A percentile compares a stretch with the other conserved stretches of the same genome.
These are phyloP conservation scores for Papilio glaucus DNA, from an alignment of 1,140 invertebrate species.

Conservation along the genomic window DNA sequence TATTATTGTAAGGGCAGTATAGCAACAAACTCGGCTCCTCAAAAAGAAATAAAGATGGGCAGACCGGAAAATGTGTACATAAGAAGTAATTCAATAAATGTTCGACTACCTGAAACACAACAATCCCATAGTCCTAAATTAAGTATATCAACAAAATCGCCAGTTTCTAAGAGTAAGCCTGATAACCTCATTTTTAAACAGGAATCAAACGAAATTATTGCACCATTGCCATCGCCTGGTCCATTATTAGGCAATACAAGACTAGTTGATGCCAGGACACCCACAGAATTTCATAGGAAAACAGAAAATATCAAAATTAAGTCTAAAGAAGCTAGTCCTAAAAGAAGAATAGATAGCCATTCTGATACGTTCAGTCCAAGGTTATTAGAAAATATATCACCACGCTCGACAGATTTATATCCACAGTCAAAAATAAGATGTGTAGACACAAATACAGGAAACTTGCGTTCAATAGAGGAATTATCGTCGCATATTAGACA, in stretches of 20 bases:
- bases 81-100: conserved; percentile 84
- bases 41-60: conserved; percentile 63
- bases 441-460: conserved; percentile 79
- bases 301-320: conserved; percentile 67
- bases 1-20: conserved; percentile 87
- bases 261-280: conserved; percentile 85
- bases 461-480: conserved; percentile 84
- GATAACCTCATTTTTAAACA: conserved; percentile 84
- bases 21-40: conserved; percentile 51
- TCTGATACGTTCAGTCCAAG: conserved; percentile 79
- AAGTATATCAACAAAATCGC: conserved; percentile 69
- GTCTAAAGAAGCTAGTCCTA: conserved; percentile 68
- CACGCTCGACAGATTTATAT: conserved; percentile 69
- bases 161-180: conserved; percentile 77
- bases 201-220: conserved; percentile 82
- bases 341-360: conserved; percentile 71
- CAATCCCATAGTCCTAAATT: conserved; percentile 59
- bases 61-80: conserved; percentile 74
- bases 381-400: conserved; percentile 68
- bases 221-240: conserved; percentile 89
- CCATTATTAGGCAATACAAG: conserved; percentile 91
- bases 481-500: conserved; percentile 79
- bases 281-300: conserved; percentile 65
- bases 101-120: conserved; percentile 82
- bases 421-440: conserved; percentile 83